Conservation (phyloP, 2,888 invertebrate species). For the Lagria hirta region DNA sequence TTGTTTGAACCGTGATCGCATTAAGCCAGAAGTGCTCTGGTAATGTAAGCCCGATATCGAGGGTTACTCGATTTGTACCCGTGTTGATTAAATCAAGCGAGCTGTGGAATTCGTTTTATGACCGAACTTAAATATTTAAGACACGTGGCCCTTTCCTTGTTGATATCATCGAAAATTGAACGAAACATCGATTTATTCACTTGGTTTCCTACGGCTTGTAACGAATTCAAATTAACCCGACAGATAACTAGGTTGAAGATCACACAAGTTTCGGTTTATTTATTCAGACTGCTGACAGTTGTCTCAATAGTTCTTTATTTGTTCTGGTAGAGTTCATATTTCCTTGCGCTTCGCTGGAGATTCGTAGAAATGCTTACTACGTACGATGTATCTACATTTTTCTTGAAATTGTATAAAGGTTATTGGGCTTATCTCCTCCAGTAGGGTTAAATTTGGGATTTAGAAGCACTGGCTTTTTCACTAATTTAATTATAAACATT, state of each 20-base stretch:
- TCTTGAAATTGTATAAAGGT: no score
- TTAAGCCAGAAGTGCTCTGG: conserved; percentile 15
- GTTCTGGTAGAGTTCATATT: conserved; percentile 21
- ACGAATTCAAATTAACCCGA: conserved; percentile 15
- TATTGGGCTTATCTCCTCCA: no score
- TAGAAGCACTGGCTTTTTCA: no score
- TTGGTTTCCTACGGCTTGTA: conserved; percentile 3
- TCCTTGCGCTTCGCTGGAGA: conserved; percentile 13
- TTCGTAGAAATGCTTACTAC: conserved; percentile 18
- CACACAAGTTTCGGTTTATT: conserved; percentile 20
- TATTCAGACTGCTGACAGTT: conserved; percentile 19
- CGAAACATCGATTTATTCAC: conserved; percentile 5
- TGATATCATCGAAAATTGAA: conserved; percentile 3
- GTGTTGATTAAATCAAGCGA: conserved; percentile 29
- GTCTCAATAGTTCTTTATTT: conserved; percentile 21
- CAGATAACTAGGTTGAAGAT: conserved; percentile 21
- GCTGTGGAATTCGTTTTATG: conserved; percentile 17
- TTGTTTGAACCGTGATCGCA: conserved; percentile 33
- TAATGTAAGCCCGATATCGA: conserved; percentile 21
- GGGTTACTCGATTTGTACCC: conserved; percentile 27
- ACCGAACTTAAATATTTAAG: conserved; percentile 9
- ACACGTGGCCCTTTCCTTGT: conserved; percentile 9
- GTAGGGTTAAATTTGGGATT: no score
- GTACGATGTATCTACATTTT: no score
- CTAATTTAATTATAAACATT: no score